These are phyloP conservation scores for Cyanoderma ruficeps DNA, from an alignment of 2,113 vertebrate genomes.

Conservation along the genomic window DNA sequence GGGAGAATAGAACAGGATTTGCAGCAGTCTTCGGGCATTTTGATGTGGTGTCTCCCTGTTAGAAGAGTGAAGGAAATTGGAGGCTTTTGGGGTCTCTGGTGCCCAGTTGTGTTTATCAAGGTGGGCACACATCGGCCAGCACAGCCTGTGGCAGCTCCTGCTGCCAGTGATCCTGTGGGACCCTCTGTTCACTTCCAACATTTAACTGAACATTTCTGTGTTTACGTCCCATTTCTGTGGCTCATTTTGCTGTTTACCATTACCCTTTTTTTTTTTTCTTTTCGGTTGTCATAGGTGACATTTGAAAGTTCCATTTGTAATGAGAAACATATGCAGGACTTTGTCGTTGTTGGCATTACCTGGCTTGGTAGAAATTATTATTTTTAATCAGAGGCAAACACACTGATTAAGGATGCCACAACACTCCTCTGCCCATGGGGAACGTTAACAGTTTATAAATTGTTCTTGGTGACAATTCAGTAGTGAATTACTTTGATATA, in stretches of 20 bases:
- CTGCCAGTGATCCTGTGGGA: fast-evolving
- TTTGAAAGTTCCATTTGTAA: slow-evolving; percentile 43
- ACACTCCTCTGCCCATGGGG: slow-evolving; percentile 23
- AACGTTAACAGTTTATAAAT: slow-evolving; percentile 66
- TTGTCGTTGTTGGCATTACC: slow-evolving; percentile 52
- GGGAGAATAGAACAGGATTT: not conserved
- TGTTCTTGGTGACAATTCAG: slow-evolving; percentile 68
- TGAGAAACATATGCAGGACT: slow-evolving; percentile 54
- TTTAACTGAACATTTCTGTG: not conserved
- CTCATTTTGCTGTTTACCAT: slow-evolving; percentile 37
- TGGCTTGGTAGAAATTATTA: slow-evolving; percentile 41
- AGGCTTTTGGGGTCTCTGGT: not conserved
- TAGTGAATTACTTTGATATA: slow-evolving; percentile 74
- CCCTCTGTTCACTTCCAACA: not conserved
- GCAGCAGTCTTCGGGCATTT: not conserved
- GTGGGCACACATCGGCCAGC: not conserved
- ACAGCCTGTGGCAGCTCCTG: not conserved
- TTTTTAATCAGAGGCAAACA: slow-evolving; percentile 29
- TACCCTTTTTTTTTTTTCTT: not conserved
- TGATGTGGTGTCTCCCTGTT: not conserved
- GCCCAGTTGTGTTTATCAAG: not conserved
- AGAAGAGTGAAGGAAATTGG: not conserved
- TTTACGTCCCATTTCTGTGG: slow-evolving; percentile 21
- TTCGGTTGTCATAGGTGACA: not conserved
- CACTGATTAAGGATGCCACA: slow-evolving; percentile 36